Evolutionary conservation across 2,888 invertebrate genomes (phyloP), one percentile per base, ranked within the genome.

Genomic region (Podotricha telesiphe): DNA sequence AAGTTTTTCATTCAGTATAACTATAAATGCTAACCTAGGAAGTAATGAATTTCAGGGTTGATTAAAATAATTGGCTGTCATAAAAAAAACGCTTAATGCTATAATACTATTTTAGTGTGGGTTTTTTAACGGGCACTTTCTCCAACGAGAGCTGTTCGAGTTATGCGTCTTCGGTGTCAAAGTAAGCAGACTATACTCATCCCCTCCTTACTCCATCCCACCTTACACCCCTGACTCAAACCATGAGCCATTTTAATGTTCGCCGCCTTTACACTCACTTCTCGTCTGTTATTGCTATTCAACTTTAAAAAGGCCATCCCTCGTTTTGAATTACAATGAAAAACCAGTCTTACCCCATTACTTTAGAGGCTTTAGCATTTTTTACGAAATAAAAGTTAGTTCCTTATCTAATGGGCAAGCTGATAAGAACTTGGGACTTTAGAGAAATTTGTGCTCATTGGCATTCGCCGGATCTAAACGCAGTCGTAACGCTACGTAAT

Each of bases 361-460:
- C 0, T 0, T 40, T 80, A 82, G 74, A 76, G 79, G 73, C 70
- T 58, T 75, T 70, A 80, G 78, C 82, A 20, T 67, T 47, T 69
- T 37, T 69, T 53, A 28, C 34, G 45, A 71, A 76, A 73, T 73
- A 75, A 77, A 82, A 85, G 81, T 86, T 87, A 87, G 85, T 87
- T 84, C 85, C 78, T 82, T 85, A 85, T 86, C 85, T 85, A 86
- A 87, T 84, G 78, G 83, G 78, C 80, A 81, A 86, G 79, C 80
- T 77, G 82, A 85, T 86, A 83, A 81, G 82, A 81, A 81, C 81
- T 81, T 78, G 77, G 84, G 87, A 87, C 89, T 89, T 89, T 83
- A 79, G 86, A 87, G 86, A 86, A 86, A 86, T 83, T 84, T 73
- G 82, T 82, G 81, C 84, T 82, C 81, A 77, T 78, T 78, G 77